phyloP scores from a whole-genome alignment of 1,140 invertebrate species.

The Euglossa dilemma region DNA sequence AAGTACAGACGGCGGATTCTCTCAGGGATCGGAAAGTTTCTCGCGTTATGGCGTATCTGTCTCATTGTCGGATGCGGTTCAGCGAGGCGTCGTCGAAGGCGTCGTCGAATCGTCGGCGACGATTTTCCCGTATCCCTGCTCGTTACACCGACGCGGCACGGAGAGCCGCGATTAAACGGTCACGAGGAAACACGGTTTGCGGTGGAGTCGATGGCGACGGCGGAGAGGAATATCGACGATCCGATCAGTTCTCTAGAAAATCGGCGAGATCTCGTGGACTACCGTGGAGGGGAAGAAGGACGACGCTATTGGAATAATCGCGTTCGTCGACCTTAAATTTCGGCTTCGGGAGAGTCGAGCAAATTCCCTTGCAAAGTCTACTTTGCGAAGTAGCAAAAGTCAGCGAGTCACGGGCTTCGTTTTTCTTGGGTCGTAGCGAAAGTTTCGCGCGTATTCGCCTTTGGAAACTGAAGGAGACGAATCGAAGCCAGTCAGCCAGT shows the following conservation, averaged over 20 bases:
- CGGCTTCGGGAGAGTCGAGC: neutral
- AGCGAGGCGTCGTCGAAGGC: neutral
- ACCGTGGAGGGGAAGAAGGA: neutral
- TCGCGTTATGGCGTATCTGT: neutral
- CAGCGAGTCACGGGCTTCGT: slow-evolving; percentile 15
- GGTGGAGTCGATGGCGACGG: neutral
- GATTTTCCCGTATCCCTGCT: neutral
- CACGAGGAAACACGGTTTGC: neutral
- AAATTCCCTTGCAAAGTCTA: slow-evolving; percentile 27
- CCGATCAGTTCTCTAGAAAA: neutral
- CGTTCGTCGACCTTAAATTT: slow-evolving; percentile 25
- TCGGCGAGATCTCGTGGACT: neutral
- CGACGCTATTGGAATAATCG: slow-evolving; percentile 33
- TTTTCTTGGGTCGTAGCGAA: slow-evolving; percentile 2
- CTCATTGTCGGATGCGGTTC: slow-evolving; percentile 12
- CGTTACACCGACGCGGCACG: neutral
- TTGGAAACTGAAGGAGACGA: slow-evolving; percentile 18
- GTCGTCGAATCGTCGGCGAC: slow-evolving; percentile 7
- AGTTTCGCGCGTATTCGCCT: slow-evolving; percentile 21
- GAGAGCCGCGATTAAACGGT: neutral
- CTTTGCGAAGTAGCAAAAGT: slow-evolving; percentile 40
- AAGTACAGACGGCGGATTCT: neutral
- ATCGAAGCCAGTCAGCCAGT: slow-evolving; percentile 17
- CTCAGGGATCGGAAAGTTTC: neutral
- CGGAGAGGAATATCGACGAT: neutral